Evolutionary conservation across 2,113 vertebrate species (phyloP).

Genomic region (Bagarius yarrelli): DNA sequence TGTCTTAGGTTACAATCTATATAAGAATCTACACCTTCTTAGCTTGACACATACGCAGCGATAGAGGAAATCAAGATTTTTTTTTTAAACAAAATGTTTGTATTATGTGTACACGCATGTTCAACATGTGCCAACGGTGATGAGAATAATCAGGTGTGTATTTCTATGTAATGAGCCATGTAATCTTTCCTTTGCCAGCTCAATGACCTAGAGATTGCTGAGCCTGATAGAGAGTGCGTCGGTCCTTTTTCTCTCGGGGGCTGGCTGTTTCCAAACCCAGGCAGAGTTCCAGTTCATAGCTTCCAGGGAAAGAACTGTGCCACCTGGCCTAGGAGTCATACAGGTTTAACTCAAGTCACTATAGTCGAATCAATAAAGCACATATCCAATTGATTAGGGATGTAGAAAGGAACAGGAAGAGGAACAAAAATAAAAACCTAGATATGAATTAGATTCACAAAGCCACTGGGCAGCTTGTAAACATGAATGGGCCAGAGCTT

Average conservation of each 20-base stretch:
- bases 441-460: constrained; percentile 11
- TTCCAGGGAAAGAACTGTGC: constrained; percentile 17
- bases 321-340: constrained; percentile 15
- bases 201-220: constrained; percentile 36
- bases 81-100: neutral
- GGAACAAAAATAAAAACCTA: constrained; percentile 8
- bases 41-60: neutral
- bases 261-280: constrained; percentile 32
- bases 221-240: constrained; percentile 18
- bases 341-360: constrained; percentile 1
- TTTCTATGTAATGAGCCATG: neutral
- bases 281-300: constrained; percentile 29
- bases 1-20: neutral
- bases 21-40: neutral
- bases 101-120: neutral
- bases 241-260: constrained; percentile 20
- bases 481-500: neutral
- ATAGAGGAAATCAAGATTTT: neutral
- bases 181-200: constrained; percentile 19
- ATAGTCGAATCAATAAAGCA: neutral
- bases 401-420: neutral
- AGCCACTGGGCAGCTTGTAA: neutral
- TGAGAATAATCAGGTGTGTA: neutral
- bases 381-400: neutral
- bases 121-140: neutral